phyloP scores from a whole-genome alignment of 2,113 vertebrate genomes.

The Diadophis punctatus region DNA sequence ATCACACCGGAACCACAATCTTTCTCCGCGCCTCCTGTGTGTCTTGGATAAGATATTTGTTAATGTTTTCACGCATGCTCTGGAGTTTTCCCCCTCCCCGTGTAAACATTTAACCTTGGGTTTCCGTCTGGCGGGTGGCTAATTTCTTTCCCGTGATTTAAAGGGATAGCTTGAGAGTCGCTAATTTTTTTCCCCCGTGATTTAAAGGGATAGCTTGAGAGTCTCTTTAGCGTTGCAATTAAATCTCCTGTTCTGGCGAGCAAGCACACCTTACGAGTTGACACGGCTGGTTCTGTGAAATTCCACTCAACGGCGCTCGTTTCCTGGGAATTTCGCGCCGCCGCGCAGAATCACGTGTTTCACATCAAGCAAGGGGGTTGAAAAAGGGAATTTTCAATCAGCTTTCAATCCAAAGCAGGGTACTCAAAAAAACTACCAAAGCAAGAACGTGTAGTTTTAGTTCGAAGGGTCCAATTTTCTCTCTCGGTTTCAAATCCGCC shows the following conservation, averaged over 20 bases:
- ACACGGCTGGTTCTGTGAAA: neutral
- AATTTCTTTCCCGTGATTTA: too few relatives aligned
- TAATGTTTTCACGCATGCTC: neutral
- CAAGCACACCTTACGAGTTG: neutral
- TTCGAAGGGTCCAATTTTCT: neutral
- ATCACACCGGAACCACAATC: neutral
- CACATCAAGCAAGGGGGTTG: neutral
- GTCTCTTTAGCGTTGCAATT: neutral
- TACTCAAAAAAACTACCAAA: neutral
- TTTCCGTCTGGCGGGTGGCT: neutral
- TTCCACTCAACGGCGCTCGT: neutral
- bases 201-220: too few relatives aligned
- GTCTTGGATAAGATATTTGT: rapidly evolving
- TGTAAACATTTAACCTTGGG: neutral
- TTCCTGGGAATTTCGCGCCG: constrained; percentile 10
- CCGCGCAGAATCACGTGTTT: neutral
- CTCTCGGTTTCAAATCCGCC: neutral
- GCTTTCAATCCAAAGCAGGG: neutral
- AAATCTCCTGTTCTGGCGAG: neutral
- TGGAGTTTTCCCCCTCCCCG: rapidly evolving
- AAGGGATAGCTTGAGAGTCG: too few relatives aligned
- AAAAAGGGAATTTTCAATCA: constrained; percentile 20
- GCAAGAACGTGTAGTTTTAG: neutral
- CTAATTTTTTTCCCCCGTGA: too few relatives aligned
- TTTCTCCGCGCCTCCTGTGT: neutral